Percentiles rank a stretch among this genome's conserved stretches.
Conservation (phyloP, 1,140 invertebrate species). For the Trichoplusia ni region DNA sequence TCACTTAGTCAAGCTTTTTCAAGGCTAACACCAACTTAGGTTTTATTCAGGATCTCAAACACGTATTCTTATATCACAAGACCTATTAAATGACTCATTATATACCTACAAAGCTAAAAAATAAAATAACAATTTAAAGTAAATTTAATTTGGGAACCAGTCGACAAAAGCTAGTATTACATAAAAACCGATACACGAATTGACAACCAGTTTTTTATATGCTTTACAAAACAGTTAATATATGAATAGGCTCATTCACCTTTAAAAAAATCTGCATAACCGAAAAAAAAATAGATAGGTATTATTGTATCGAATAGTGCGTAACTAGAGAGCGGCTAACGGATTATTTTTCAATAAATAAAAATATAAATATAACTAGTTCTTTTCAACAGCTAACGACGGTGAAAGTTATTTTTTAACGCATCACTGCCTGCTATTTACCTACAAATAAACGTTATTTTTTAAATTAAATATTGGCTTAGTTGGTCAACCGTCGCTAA, state of each 20-base stretch:
- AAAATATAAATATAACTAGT: conserved; percentile 17
- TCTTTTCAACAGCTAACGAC: conserved; percentile 25
- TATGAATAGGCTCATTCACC: not conserved
- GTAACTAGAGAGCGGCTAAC: conserved; percentile 28
- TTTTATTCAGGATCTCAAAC: not conserved
- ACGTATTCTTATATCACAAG: not conserved
- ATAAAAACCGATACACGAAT: too few relatives aligned
- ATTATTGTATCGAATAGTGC: conserved; percentile 25
- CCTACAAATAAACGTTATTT: conserved; percentile 23
- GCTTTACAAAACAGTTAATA: too few relatives aligned
- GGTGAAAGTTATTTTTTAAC: conserved; percentile 42
- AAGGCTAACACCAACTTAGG: not conserved
- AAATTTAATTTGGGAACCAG: too few relatives aligned
- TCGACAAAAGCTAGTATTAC: too few relatives aligned
- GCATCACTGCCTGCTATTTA: conserved; percentile 25
- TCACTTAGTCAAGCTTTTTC: conserved; percentile 14
- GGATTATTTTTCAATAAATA: conserved; percentile 27
- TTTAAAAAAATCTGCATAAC: not conserved
- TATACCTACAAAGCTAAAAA: too few relatives aligned
- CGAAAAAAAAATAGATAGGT: not conserved
- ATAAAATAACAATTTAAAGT: too few relatives aligned
- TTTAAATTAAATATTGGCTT: conserved; percentile 40
- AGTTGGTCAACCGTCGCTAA: conserved; percentile 30
- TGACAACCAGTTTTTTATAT: too few relatives aligned
- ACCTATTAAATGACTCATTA: too few relatives aligned